phyloP scores from a whole-genome alignment of 2,888 invertebrate species.

The Monoplex corrugatus region DNA sequence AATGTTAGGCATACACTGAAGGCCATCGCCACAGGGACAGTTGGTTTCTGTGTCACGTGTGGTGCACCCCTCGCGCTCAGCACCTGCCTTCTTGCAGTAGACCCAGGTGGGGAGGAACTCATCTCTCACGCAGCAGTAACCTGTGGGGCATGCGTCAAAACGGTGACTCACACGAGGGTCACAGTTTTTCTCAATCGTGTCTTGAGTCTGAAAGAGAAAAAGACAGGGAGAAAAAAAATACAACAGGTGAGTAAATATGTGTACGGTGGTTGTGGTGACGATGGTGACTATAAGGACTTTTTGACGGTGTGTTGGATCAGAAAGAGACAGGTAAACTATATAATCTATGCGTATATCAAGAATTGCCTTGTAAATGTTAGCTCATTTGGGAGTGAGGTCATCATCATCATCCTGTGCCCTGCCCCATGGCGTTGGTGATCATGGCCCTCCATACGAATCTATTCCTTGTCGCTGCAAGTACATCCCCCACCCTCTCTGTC shows the following conservation, averaged over 20 bases:
- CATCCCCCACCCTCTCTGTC: too few relatives aligned
- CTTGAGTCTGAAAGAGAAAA: neutral
- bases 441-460: too few relatives aligned
- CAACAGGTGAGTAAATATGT: slow-evolving; percentile 9
- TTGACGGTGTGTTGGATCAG: too few relatives aligned
- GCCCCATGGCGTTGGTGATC: too few relatives aligned
- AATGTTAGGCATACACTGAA: slow-evolving; percentile 61
- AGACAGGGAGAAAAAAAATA: neutral
- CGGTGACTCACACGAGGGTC: slow-evolving; percentile 51
- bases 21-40: slow-evolving; percentile 56
- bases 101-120: slow-evolving; percentile 61
- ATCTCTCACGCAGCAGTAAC: slow-evolving; percentile 63
- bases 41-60: slow-evolving; percentile 55
- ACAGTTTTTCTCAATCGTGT: slow-evolving; percentile 52
- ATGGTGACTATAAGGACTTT: too few relatives aligned
- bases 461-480: too few relatives aligned
- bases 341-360: too few relatives aligned
- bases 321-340: too few relatives aligned
- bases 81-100: slow-evolving; percentile 60
- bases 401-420: too few relatives aligned
- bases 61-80: slow-evolving; percentile 53
- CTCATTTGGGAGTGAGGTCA: too few relatives aligned
- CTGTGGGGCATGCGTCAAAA: slow-evolving; percentile 53
- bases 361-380: too few relatives aligned
- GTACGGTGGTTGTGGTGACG: too few relatives aligned